These are phyloP conservation scores for Gymnoscopelus braueri DNA, from an alignment of 2,797 vertebrate genomes.

Conservation along the genomic window DNA sequence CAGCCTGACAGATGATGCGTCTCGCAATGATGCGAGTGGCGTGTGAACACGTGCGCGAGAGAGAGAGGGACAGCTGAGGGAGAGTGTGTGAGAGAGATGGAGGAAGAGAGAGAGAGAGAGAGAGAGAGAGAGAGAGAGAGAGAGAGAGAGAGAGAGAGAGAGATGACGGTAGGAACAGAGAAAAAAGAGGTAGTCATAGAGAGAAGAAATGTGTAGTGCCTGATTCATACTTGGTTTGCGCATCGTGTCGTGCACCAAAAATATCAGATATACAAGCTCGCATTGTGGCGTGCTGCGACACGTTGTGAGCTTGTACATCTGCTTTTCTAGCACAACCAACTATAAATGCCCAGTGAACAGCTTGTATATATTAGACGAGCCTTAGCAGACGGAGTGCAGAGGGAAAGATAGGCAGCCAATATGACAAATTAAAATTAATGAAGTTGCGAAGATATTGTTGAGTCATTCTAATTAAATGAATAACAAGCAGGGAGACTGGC, in stretches of 20 bases:
- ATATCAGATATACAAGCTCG: too few species aligned
- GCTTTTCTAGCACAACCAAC: too few species aligned
- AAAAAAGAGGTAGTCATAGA: too few species aligned
- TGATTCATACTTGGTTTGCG: too few species aligned
- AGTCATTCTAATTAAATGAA: constrained; percentile 67
- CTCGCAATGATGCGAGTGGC: not conserved
- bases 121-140: constrained; percentile 33
- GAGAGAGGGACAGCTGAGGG: constrained; percentile 2
- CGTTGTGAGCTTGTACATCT: too few species aligned
- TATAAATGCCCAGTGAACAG: constrained; percentile 31
- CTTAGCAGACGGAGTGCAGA: constrained; percentile 40
- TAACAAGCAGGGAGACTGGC: constrained; percentile 47
- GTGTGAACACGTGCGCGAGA: not conserved
- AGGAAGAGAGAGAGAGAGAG: constrained; percentile 14
- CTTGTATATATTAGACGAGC: constrained; percentile 23
- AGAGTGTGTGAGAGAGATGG: not conserved
- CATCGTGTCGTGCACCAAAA: too few species aligned
- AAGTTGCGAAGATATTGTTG: constrained; percentile 55
- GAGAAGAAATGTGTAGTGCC: not conserved
- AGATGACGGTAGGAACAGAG: too few species aligned
- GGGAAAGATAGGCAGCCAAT: constrained; percentile 32
- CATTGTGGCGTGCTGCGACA: too few species aligned
- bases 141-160: constrained; percentile 21
- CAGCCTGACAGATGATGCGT: constrained; percentile 38
- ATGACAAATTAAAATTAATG: constrained; percentile 68